Evolutionary conservation across 1,140 invertebrate genomes (phyloP), one percentile per base, ranked within the genome.

Genomic region (Ceratosolen solmsi): DNA sequence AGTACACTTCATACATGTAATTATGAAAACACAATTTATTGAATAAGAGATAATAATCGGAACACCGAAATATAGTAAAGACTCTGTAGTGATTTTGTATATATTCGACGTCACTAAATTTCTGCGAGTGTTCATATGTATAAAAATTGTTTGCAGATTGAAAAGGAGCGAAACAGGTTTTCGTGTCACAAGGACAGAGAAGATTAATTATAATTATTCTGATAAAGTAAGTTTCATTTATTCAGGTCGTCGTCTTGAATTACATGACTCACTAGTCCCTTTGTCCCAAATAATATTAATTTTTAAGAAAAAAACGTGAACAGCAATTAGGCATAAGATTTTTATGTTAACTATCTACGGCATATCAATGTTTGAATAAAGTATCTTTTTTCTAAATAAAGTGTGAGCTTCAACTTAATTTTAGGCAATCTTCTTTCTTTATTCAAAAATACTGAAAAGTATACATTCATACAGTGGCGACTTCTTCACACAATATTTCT

Each of bases 161-260:
- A 27, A 49, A 73, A 51, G 22, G 20, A 4, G 80, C 77, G 79
- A 90, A 90, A 79, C 86, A 84, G 89, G 89, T 90, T 90, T 90
- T 90, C 87, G 89, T 90, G 89, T 89, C 89, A 90, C 87, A 89
- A 89, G 89, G 87, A 88, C 88, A 90, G 38, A 33, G 81, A 85
- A 80, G 86, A 86, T 86, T 88, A 87, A 89, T 88, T 84, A 88
- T 87, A 87, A 88, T 85, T 87, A 76, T 84, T 81, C 2, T 33
- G 13, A 3, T 15, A 27, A 30, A 33, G 38, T 33, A 33, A 36
- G 30, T 46, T 46, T 15, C 60, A 27, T 20, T 3, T 63, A 17
- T 4, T 63, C 15, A 20, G 11, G 7, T 3, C 33, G 33, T 22
- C 36, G 27, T 41, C 60, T 68, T 56, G 30, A 38, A 11, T n/a